Evolutionary conservation across 2,797 vertebrate genomes (phyloP), one percentile per base, ranked within the genome.

Genomic region (Sebastes itinus): DNA sequence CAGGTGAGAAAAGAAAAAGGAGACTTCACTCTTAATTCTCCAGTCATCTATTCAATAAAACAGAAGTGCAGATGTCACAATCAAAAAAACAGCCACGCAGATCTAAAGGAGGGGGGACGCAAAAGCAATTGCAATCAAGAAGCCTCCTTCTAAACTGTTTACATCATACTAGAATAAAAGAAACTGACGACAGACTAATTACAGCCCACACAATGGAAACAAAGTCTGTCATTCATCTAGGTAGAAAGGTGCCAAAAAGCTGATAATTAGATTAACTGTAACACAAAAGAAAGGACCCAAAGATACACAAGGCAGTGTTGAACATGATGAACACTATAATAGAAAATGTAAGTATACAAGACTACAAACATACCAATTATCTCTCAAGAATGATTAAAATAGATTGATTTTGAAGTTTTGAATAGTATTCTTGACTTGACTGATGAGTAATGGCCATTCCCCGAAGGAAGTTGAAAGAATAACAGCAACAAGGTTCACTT

Each of bases 1-100:
- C 95, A 97, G 97, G 99, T 99, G 91, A 92, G 82, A 77, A 54
- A 52, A 14, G 7, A 59, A 49, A 2, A 7, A 2, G n/a, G n/a
- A 35, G 4, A n/a, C 3, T 30, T 10, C 1, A 25, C 1, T 58
- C 7, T 58, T 14, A 5, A 14, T 69, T 56, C 20, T 20, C 32
- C 20, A 1, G 32, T 49, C 9, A 11, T 42, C 2, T 56, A 0
- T 25, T 66, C 2, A 22, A n/a, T 16, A 8, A 72, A 42, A 38
- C 55, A 61, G 8, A 69, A 32, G 30, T 60, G 28, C 6, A 59
- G 33, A 58, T 14, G 2, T 64, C 13, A 61, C 18, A 42, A 16
- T 12, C 1, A 59, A 46, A 59, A 42, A 10, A n/a, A 10, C 18
- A 42, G 4, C 1, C 22, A 8, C 32, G 38, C 2, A 6, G 8